Evolutionary conservation across 1,140 invertebrate species (phyloP).

Genomic region (Arctopsyche grandis): DNA sequence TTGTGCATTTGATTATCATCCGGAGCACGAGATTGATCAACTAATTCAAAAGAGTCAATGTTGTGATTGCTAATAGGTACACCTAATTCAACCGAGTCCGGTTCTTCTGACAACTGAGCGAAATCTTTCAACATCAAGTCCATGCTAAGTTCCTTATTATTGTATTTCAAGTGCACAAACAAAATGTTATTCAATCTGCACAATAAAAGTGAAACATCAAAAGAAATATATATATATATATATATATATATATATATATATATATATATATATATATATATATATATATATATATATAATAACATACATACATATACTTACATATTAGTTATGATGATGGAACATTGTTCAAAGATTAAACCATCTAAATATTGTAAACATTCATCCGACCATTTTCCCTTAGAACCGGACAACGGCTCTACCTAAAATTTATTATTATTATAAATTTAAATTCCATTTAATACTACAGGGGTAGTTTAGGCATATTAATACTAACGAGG

Average conservation of each 20-base stretch:
- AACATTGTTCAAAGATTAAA: not conserved
- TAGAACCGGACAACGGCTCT: not conserved
- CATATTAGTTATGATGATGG: not conserved
- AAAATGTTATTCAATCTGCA: not conserved
- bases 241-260: no score
- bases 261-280: no score
- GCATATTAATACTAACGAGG: not conserved
- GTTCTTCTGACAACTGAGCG: not conserved
- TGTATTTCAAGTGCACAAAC: not conserved
- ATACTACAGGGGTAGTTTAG: not conserved
- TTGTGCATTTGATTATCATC: no score
- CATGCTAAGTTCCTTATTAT: not conserved
- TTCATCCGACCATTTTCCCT: constrained; percentile 5
- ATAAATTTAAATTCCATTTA: not conserved
- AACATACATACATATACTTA: not conserved
- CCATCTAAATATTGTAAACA: not conserved
- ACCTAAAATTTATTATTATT: not conserved
- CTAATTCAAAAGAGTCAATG: no score
- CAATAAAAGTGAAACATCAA: not conserved
- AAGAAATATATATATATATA: no score
- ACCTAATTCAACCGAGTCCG: not conserved
- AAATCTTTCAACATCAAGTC: not conserved
- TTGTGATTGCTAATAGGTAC: no score
- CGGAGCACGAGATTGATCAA: no score
- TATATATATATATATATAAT: no score